Evolutionary conservation across 1,140 invertebrate genomes (phyloP), one percentile per base, ranked within the genome.

Genomic region (Drosophila busckii): DNA sequence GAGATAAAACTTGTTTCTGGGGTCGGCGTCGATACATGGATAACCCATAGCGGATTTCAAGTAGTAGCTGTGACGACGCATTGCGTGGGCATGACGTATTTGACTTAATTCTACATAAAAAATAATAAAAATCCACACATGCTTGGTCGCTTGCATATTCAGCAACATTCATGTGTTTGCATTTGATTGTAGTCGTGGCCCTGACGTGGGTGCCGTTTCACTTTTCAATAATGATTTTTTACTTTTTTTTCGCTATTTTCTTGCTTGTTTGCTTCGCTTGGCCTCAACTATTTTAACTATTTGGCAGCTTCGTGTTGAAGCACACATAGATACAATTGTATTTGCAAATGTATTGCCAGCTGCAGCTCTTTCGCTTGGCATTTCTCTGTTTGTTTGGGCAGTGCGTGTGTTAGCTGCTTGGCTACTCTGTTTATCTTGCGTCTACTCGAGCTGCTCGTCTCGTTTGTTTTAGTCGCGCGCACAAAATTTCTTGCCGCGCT

Each of bases 11-110:
- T 63, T 2, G 71, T 76, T 78, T 46, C 32, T 49, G 15, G 19
- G 13, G 22, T n/a, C n/a, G n/a, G n/a, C n/a, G 28, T 44, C 37
- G 41, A 25, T 31, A 31, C 1, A 15, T 28, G 13, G 28, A 34
- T 52, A 49, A 68, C 61, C 69, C 67, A 58, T 56, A 53, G 75
- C 75, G 73, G 73, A 80, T 69, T 78, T 80, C 75, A n/a, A 80
- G 63, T 68, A 55, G 49, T 20, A 17, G 34, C 25, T 55, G 52
- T 42, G 52, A 46, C 55, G 55, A 56, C 49, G 54, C 64, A 82
- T 66, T 80, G 73, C 73, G 73, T 80, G 73, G 75, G 73, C 64
- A 61, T 80, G 73, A 80, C 59, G 82, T 75, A 78, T 52, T 44
- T 55, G 42, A 35, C 41, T 25, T 45, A 62, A 65, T 55, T 70